Evolutionary conservation across 2,888 invertebrate genomes (phyloP), one percentile per base, ranked within the genome.

Genomic region (Lysandra coridon): DNA sequence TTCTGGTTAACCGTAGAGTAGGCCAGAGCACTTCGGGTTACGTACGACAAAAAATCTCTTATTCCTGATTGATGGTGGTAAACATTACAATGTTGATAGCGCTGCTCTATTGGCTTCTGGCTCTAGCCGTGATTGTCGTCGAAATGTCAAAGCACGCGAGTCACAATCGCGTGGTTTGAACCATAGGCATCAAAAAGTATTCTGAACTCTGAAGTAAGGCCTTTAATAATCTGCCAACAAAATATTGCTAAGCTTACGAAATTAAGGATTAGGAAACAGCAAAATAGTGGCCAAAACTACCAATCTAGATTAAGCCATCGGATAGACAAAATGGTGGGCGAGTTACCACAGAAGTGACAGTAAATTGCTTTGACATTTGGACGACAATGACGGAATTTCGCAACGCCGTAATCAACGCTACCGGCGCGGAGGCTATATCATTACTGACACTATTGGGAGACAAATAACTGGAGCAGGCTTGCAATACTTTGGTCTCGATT

Each of bases 281-380:
- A 1, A 62, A 62, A 62, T 30, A 64, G 4, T 64, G 23, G 62
- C 30, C 30, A 30, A 12, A 12, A 30, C 64, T 30, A 64, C 64
- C 7, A 64, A 64, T 64, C 64, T 64, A 64, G 30, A 64, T 64
- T 23, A 64, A 62, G 57, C 57, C 23, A 62, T 62, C 7, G 62
- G n/a, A 17, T 62, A 62, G 62, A 62, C 62, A 62, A 62, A 62
- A 62, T 62, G 23, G 62, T 23, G 62, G 12, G 30, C 64, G 7
- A 64, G 73, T 73, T 57, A 37, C 73, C 53, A 49, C 60, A 74
- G 40, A 17, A 78, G 75, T 76, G 77, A 78, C 78, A 79, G 74
- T 44, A 79, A 80, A 80, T 79, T 80, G 79, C 79, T 82, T 81
- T 84, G 83, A 82, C 83, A 84, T 84, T 85, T 83, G 73, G 77